phyloP scores from a whole-genome alignment of 64 coral and sea anemone genomes.

The Montipora foliosa region DNA sequence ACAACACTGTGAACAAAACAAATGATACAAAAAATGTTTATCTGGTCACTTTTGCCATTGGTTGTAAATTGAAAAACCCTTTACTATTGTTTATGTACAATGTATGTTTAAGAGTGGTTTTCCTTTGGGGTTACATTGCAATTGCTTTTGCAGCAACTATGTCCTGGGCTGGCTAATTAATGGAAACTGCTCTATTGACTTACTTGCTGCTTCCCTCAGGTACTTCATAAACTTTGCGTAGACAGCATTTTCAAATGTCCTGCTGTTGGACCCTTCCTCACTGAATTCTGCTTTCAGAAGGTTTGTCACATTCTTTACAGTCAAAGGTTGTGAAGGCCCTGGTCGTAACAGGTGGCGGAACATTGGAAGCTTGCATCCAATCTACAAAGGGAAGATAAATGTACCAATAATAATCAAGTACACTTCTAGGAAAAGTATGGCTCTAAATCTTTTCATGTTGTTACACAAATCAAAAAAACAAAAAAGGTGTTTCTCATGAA shows the following conservation, averaged over 20 bases:
- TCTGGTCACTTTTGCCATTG: background rate
- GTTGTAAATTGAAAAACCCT: background rate
- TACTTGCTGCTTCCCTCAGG: constrained; percentile 54
- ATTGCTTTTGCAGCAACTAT: constrained; percentile 5
- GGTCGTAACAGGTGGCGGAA: constrained; percentile 35
- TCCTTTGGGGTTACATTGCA: background rate
- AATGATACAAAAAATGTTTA: constrained; percentile 9
- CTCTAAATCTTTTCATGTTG: constrained; percentile 29
- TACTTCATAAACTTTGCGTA: constrained; percentile 49
- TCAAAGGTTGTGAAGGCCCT: background rate
- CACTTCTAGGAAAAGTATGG: background rate
- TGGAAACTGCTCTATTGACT: constrained; percentile 7
- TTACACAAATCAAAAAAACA: background rate
- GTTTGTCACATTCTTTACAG: constrained; percentile 12
- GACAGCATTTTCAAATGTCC: constrained; percentile 36
- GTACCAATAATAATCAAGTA: constrained; percentile 4
- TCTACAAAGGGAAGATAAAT: constrained; percentile 25
- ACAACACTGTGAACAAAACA: constrained; percentile 4
- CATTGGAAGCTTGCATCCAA: constrained; percentile 27
- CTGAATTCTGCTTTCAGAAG: constrained; percentile 48
- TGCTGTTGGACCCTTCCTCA: constrained; percentile 49
- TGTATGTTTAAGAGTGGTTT: background rate
- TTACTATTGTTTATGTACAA: background rate
- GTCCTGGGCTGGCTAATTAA: background rate
- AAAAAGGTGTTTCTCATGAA: constrained; percentile 3